Evolutionary conservation across 2,888 invertebrate genomes (phyloP).

Genomic region (Ischnura elegans): DNA sequence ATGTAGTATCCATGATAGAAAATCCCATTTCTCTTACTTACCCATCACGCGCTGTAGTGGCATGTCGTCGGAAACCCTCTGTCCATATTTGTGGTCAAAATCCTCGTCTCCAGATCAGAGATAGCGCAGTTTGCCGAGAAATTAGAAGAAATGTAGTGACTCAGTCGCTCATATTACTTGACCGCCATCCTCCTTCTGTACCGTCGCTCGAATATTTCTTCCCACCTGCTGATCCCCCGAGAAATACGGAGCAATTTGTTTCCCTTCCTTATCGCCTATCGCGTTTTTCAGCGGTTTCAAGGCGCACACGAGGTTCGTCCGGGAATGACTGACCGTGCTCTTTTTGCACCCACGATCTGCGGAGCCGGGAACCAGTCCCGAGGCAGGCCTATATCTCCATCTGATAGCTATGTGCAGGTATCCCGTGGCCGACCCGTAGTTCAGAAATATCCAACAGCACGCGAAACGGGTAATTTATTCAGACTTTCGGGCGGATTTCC

Average conservation of each 20-base stretch:
- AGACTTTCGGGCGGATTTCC: not conserved
- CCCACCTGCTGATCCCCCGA: constrained; percentile 38
- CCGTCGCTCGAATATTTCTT: not conserved
- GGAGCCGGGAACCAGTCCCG: constrained; percentile 18
- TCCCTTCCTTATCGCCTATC: constrained; percentile 38
- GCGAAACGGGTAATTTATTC: constrained; percentile 36
- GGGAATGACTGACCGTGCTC: not conserved
- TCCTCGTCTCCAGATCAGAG: not conserved
- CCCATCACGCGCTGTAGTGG: too few species aligned
- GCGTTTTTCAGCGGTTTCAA: constrained; percentile 36
- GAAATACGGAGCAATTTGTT: constrained; percentile 45
- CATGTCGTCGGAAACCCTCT: too few species aligned
- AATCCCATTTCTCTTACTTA: too few species aligned
- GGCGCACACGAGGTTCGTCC: not conserved
- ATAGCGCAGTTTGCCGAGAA: constrained; percentile 34
- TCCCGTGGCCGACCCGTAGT: not conserved
- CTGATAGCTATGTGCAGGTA: not conserved
- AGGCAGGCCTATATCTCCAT: not conserved
- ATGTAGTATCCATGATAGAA: too few species aligned
- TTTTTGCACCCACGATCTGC: constrained; percentile 1
- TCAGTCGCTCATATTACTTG: constrained; percentile 18
- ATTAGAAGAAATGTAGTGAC: not conserved
- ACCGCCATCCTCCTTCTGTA: not conserved
- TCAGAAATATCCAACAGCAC: not conserved
- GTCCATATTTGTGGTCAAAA: too few species aligned